Evolutionary conservation across 2,797 vertebrate species (phyloP), one percentile per base, ranked within the genome.

Genomic region (Pachyuromys duprasi): DNA sequence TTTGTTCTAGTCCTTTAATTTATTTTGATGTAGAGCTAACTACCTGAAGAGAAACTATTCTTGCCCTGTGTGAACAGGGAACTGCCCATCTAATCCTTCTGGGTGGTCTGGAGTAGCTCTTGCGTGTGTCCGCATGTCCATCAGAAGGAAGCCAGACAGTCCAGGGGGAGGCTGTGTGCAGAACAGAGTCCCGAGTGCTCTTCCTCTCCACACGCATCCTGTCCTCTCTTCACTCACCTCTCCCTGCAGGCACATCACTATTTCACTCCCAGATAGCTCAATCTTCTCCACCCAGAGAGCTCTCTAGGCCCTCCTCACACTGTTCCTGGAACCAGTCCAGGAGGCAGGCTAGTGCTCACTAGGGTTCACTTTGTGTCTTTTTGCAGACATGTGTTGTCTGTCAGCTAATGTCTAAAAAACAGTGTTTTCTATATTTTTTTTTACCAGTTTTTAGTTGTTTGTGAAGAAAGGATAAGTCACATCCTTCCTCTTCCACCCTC

Each of bases 11-110:
- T 89, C 33, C 33, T 95, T 92, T 83, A 31, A 89, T 55, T 89
- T 62, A 13, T 86, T 72, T 86, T 93, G 55, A 33, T 93, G 74
- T 69, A 9, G 49, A 83, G 20, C 92, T n/a, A 79, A 78, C n/a
- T 92, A 72, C 63, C 42, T 63, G 49, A 96, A 67, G 39, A 78
- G 65, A 95, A 91, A 82, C 42, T 76, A 36, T 63, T 33, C 22
- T 11, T 87, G 26, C 17, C 88, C 62, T 62, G 2, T 65, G 45
- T 87, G 26, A 92, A 75, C 81, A 87, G 42, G 8, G 14, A 53
- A 57, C 80, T 67, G 28, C 92, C 55, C 79, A 8, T 49, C 69
- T 83, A 2, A 11, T 70, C 9, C 39, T 79, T 87, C 69, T 28
- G 11, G 65, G 36, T 91, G 57, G 70, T 49, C 86, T 33, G 57